phyloP scores from a whole-genome alignment of 2,797 vertebrate species.

The Alca torda region DNA sequence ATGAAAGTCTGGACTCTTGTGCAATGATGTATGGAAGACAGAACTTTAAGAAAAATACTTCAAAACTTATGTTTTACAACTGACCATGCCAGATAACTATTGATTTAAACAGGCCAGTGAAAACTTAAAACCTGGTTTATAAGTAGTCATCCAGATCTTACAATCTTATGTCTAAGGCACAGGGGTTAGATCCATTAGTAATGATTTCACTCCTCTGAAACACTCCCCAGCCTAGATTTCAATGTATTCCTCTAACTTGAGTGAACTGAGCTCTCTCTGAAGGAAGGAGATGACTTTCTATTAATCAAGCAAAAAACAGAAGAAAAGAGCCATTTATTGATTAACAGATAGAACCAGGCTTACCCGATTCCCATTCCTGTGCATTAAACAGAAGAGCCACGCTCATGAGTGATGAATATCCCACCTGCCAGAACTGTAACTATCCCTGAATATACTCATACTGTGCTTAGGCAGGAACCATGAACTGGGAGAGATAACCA shows the following conservation, averaged over 20 bases:
- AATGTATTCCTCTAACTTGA: neutral
- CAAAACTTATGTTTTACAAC: neutral
- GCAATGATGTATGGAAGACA: neutral
- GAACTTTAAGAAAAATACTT: neutral
- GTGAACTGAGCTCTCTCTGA: neutral
- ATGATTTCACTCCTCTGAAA: neutral
- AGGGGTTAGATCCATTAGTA: neutral
- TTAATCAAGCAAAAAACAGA: neutral
- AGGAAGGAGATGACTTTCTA: neutral
- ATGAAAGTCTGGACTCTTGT: neutral
- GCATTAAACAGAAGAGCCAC: neutral
- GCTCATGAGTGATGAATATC: neutral
- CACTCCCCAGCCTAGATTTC: neutral
- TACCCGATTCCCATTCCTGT: neutral
- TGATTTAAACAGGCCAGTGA: neutral
- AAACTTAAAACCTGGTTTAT: neutral
- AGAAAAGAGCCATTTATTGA: neutral
- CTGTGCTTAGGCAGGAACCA: neutral
- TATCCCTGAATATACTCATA: neutral
- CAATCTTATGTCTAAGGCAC: neutral
- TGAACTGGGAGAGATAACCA: neutral
- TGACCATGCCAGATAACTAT: neutral
- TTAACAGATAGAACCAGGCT: neutral
- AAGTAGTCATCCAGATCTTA: neutral
- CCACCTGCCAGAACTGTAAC: neutral